Percentiles rank a stretch among this genome's conserved stretches.
Evolutionary conservation across 64 coral and sea anemone species (phyloP).

Genomic region (Dendrophyllia cribrosa): DNA sequence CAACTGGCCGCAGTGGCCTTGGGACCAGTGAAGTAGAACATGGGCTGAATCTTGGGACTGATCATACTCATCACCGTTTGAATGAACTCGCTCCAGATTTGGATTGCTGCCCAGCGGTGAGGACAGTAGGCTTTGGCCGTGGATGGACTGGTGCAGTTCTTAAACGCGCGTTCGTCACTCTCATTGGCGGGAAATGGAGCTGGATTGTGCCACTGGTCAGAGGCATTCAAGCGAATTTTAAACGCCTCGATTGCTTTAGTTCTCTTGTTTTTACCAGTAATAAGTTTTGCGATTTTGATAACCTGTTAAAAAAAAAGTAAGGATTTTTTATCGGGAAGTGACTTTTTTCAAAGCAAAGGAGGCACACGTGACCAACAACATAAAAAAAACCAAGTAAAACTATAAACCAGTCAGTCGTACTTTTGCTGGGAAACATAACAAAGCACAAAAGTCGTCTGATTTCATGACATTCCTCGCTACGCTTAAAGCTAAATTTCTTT

Average conservation of each 20-base stretch:
- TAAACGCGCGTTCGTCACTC: slow-evolving; percentile 69
- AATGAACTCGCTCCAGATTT: slow-evolving; percentile 74
- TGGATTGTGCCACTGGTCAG: slow-evolving; percentile 71
- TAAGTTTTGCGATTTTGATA: slow-evolving; percentile 56
- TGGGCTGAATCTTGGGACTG: slow-evolving; percentile 61
- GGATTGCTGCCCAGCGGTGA: slow-evolving; percentile 79
- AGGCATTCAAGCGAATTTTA: slow-evolving; percentile 1
- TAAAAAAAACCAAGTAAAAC: too few relatives aligned
- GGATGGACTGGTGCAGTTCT: slow-evolving; percentile 43
- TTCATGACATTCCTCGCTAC: too few relatives aligned
- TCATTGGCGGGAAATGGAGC: slow-evolving; percentile 80
- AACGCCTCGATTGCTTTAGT: slow-evolving; percentile 41
- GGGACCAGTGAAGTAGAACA: slow-evolving; percentile 84
- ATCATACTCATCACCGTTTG: slow-evolving; percentile 67
- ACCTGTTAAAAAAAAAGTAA: slow-evolving; percentile 47
- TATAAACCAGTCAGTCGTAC: too few relatives aligned
- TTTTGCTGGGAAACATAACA: too few relatives aligned
- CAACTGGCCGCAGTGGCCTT: slow-evolving; percentile 78
- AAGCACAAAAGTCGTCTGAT: too few relatives aligned
- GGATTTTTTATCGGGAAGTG: not conserved
- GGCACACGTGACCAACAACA: too few relatives aligned
- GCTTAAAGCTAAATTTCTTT: too few relatives aligned
- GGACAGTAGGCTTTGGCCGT: slow-evolving; percentile 77
- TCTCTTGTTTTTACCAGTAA: slow-evolving; percentile 58
- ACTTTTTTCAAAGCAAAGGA: too few relatives aligned